These are phyloP conservation scores for Tympanoctomys barrerae DNA, from an alignment of 2,797 vertebrate genomes.

Conservation along the genomic window DNA sequence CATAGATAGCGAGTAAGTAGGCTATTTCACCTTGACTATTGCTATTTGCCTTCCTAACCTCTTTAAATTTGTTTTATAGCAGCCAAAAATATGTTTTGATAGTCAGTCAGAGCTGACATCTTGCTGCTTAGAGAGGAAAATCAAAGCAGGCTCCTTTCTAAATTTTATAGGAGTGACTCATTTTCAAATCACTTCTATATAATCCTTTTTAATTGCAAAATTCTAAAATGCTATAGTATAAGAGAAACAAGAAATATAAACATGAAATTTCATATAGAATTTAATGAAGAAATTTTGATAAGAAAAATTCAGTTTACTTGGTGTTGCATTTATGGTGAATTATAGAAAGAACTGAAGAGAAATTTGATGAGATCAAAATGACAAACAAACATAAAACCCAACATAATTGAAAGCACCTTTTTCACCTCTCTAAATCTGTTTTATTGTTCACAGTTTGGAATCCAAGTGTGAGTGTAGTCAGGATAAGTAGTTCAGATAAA, in stretches of 20 bases:
- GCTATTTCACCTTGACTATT: neutral
- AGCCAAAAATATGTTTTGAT: neutral
- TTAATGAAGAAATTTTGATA: neutral
- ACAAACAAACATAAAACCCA: neutral
- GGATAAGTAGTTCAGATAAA: neutral
- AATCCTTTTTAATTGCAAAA: constrained; percentile 8
- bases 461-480: neutral
- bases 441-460: constrained; percentile 27
- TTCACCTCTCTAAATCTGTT: neutral
- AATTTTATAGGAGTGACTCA: neutral
- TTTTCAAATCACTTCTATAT: neutral
- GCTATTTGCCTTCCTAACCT: neutral
- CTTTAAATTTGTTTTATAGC: neutral
- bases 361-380: neutral
- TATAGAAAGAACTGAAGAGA: constrained; percentile 38
- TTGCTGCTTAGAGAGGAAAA: neutral
- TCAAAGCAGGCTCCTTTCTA: constrained; percentile 29
- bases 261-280: neutral
- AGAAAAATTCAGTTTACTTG: neutral
- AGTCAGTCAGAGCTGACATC: neutral
- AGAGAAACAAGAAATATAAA: neutral
- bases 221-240: neutral
- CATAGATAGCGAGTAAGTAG: neutral
- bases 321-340: neutral
- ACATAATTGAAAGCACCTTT: neutral